These are phyloP conservation scores for Hydropotes inermis DNA, from an alignment of 2,113 vertebrate species.

Conservation along the genomic window DNA sequence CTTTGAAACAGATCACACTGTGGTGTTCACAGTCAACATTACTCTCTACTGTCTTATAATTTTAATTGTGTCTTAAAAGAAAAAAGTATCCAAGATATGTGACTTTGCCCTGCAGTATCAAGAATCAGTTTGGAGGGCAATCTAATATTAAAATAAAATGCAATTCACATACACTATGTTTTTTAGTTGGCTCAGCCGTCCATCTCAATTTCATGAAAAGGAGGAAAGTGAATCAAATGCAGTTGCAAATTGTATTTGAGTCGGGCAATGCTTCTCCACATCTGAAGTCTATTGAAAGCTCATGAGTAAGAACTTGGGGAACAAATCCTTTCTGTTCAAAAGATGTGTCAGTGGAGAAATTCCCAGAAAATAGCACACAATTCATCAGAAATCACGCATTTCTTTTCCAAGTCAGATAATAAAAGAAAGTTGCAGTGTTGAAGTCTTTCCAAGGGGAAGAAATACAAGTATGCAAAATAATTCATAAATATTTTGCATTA, in stretches of 20 bases:
- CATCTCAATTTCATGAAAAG: slow-evolving; percentile 66
- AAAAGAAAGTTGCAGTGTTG: slow-evolving; percentile 57
- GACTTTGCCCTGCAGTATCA: slow-evolving; percentile 59
- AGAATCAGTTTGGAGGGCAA: slow-evolving; percentile 52
- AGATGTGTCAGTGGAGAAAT: slow-evolving; percentile 64
- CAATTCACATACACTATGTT: slow-evolving; percentile 29
- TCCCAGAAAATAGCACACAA: slow-evolving; percentile 66
- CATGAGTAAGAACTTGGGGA: slow-evolving; percentile 61
- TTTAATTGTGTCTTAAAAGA: slow-evolving; percentile 56
- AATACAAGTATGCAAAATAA: slow-evolving; percentile 44
- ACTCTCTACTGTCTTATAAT: slow-evolving; percentile 73
- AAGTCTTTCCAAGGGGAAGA: slow-evolving; percentile 53
- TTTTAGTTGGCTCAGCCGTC: slow-evolving; percentile 42
- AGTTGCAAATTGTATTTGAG: slow-evolving; percentile 68
- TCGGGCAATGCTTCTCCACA: slow-evolving; percentile 61
- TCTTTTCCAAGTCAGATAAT: slow-evolving; percentile 49
- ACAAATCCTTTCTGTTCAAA: slow-evolving; percentile 73
- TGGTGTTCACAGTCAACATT: slow-evolving; percentile 68
- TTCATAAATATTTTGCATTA: slow-evolving; percentile 36
- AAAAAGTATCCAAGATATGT: slow-evolving; percentile 63
- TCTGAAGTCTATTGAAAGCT: slow-evolving; percentile 74
- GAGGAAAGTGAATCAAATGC: slow-evolving; percentile 66
- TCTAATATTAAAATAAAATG: slow-evolving; percentile 68
- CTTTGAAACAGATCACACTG: slow-evolving; percentile 75
- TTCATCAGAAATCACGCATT: slow-evolving; percentile 65